Conservation (phyloP, 1,140 invertebrate species). For the Microplitis mediator region DNA sequence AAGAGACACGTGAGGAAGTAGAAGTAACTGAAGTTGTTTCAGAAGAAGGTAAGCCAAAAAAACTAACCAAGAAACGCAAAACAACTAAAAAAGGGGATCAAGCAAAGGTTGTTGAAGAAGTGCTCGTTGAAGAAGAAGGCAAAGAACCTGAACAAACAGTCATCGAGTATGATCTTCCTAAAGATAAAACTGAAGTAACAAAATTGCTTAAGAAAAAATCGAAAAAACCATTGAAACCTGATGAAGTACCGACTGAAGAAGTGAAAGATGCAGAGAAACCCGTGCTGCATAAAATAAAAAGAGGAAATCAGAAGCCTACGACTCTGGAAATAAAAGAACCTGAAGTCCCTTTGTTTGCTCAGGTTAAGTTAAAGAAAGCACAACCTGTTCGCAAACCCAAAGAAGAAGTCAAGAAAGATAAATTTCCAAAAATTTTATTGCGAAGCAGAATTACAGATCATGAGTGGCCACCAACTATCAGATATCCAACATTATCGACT, state of each 20-base stretch:
- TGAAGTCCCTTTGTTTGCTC: conserved; percentile 62
- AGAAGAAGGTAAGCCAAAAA: conserved; percentile 43
- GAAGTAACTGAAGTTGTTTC: conserved; percentile 40
- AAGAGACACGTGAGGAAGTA: conserved; percentile 19
- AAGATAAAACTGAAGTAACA: conserved; percentile 21
- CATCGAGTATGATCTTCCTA: conserved; percentile 20
- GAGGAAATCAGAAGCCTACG: conserved; percentile 52
- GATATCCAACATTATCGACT: conserved; percentile 36
- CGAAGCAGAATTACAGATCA: conserved; percentile 65
- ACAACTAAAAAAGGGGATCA: conserved; percentile 39
- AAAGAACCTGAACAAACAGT: conserved; percentile 42
- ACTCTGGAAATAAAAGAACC: conserved; percentile 51
- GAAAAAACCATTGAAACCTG: conserved; percentile 43
- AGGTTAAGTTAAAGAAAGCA: conserved; percentile 67
- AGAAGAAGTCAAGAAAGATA: conserved; percentile 52
- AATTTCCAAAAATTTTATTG: conserved; percentile 66
- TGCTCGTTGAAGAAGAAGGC: conserved; percentile 46
- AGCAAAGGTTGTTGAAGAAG: conserved; percentile 39
- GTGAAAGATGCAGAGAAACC: conserved; percentile 47
- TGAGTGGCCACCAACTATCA: conserved; percentile 40
- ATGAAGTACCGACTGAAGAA: conserved; percentile 58
- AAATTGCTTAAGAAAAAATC: conserved; percentile 40
- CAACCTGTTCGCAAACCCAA: conserved; percentile 54
- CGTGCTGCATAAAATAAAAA: conserved; percentile 33
- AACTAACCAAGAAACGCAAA: conserved; percentile 36